Base-by-base conservation (phyloP, 2,113 vertebrate species). In the Scomber scombrus region DNA sequence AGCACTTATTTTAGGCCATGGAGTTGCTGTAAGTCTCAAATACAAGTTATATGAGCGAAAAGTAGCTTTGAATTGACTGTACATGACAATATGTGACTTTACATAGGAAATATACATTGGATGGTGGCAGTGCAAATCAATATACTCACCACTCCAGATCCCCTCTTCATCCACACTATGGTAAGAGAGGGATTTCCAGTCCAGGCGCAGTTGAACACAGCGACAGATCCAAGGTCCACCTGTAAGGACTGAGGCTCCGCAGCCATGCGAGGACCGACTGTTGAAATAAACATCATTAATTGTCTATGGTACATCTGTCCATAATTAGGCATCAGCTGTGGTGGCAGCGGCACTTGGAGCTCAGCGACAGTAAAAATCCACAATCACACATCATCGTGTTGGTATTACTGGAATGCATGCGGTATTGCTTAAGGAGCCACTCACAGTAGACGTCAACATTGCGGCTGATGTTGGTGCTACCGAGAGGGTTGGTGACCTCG, bases 151-250 rank as follows among this genome's bases (percentile, higher is more conserved):
- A 99, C 97, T 45, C 97, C 97, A 0, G 98, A 99, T 62, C 98
- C 97, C n/a, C 97, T 92, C 82, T 99, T 99, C 97, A 99, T 99
- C 98, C 98, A 99, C 57, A 99, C 98, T 0, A 99, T 99, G 77
- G 98, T 99, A 40, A 99, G 96, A 0, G 98, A 99, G 0, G 98
- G 98, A 89, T 99, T 99, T 87, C 98, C 98, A 0, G 95, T 98
- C 98, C 98, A 99, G 43, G 97, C 96, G 5, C 98, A 99, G 93
- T 97, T 99, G 93, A 99, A 99, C 68, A 98, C 86, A 0, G 97
- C 98, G 0, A 99, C 98, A 0, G 98, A 98, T 47, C 97, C 97
- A 63, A 98, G 95, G 84, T 99, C 98, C 26, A 99, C 98, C 1
- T 98, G 96, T 45, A 99, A 93, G 1, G 98, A 99, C 87, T 99